These are phyloP conservation scores for Lytechinus pictus DNA, from an alignment of 35 echinoderm and acorn worm species.

Conservation along the genomic window DNA sequence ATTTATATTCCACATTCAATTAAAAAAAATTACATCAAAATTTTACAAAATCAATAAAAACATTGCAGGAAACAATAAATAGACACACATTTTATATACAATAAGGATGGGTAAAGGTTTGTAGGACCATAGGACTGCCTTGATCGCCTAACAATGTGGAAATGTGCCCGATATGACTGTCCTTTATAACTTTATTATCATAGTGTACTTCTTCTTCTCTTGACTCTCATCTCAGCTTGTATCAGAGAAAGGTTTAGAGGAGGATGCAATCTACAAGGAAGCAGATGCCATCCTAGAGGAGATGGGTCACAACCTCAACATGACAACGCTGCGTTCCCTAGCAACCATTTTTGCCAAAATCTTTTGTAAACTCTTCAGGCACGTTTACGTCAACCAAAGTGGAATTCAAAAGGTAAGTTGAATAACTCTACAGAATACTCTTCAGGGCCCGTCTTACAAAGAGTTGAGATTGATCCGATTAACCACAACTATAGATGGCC, in stretches of 20 bases:
- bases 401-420: conserved; percentile 83
- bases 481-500: no score
- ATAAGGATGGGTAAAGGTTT: no score
- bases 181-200: not conserved
- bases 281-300: conserved; percentile 80
- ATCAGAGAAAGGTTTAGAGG: not conserved
- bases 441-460: no score
- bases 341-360: conserved; percentile 79
- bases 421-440: not conserved
- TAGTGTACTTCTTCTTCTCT: not conserved
- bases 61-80: no score
- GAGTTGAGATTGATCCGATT: no score
- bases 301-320: conserved; percentile 80
- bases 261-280: conserved; percentile 73
- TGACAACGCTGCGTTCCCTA: conserved; percentile 70
- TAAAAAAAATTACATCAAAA: no score
- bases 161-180: no score
- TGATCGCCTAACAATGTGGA: no score
- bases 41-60: no score
- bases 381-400: conserved; percentile 80
- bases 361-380: conserved; percentile 69
- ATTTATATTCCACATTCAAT: no score
- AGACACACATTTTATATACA: no score
- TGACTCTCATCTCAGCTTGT: conserved; percentile 57
- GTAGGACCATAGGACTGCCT: no score